phyloP scores from a whole-genome alignment of 2,113 vertebrate genomes.

The Thinocorus orbignyianus region DNA sequence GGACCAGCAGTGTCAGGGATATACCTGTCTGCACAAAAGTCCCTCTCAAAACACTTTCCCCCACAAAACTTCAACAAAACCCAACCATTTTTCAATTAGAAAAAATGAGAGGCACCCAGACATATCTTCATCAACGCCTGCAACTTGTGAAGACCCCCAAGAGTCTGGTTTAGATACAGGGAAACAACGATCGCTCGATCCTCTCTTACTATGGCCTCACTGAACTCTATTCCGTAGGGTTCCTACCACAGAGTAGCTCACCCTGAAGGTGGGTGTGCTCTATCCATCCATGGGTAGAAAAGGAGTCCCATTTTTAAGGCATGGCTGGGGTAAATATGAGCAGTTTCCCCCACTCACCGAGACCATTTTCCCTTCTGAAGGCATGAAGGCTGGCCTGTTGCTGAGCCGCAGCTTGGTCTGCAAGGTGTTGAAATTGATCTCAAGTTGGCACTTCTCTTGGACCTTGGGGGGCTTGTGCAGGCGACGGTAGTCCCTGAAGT shows the following conservation, averaged over 20 bases:
- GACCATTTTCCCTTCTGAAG: constrained; percentile 97
- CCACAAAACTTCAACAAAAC: background rate
- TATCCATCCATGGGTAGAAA: background rate
- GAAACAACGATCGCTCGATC: background rate
- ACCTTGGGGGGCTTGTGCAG: constrained; percentile 97
- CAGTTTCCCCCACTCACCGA: constrained; percentile 78
- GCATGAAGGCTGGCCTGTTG: constrained; percentile 98
- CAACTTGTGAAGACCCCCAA: background rate
- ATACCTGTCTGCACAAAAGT: background rate
- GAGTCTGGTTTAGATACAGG: background rate
- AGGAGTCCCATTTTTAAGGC: background rate
- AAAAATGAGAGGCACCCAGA: background rate
- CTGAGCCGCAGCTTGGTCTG: constrained; percentile 98
- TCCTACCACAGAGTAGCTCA: background rate
- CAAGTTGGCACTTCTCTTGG: constrained; percentile 98
- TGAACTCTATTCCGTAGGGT: background rate
- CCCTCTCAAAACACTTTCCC: background rate
- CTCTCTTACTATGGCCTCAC: background rate
- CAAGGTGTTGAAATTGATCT: constrained; percentile 99
- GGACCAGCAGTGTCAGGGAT: background rate
- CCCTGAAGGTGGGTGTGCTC: background rate
- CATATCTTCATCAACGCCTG: background rate
- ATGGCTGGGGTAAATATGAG: accelerated
- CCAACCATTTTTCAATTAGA: background rate
- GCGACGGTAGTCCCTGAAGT: constrained; percentile 94